Evolutionary conservation across 2,888 invertebrate genomes (phyloP).

Genomic region (Cheiracanthium punctorium): DNA sequence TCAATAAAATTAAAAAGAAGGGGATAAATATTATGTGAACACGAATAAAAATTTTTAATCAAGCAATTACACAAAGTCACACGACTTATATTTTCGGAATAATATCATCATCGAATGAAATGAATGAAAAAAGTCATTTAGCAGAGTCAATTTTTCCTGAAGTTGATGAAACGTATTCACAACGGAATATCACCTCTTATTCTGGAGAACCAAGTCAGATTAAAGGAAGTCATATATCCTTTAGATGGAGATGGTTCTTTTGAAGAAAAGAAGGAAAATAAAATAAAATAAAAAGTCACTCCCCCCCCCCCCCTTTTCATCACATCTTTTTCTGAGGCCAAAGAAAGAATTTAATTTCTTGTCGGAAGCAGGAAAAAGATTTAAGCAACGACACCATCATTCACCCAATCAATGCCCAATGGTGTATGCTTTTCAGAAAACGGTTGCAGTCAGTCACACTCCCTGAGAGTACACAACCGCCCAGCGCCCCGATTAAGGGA

Average conservation of each 20-base stretch:
- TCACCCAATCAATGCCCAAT: constrained; percentile 69
- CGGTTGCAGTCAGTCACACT: neutral
- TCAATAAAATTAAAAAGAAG: neutral
- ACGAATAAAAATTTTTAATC: constrained; percentile 25
- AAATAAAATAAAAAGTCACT: too few relatives aligned
- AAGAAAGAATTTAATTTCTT: constrained; percentile 63
- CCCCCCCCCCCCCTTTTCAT: neutral
- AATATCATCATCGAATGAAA: neutral
- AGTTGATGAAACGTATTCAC: neutral
- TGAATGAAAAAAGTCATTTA: neutral
- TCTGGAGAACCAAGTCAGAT: neutral
- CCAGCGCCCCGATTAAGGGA: constrained; percentile 60
- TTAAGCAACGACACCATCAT: constrained; percentile 61
- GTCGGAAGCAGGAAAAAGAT: constrained; percentile 43
- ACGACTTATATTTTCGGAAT: neutral
- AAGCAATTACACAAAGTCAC: constrained; percentile 38
- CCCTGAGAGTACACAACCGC: constrained; percentile 24
- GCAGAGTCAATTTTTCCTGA: neutral
- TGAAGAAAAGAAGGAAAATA: constrained; percentile 16
- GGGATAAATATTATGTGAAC: neutral
- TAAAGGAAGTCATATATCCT: constrained; percentile 58
- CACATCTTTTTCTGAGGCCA: neutral
- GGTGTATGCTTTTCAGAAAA: constrained; percentile 59
- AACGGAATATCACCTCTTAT: neutral
- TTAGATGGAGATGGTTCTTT: constrained; percentile 32